Base-by-base conservation (phyloP, 2,888 invertebrate species). In the Arge pagana region DNA sequence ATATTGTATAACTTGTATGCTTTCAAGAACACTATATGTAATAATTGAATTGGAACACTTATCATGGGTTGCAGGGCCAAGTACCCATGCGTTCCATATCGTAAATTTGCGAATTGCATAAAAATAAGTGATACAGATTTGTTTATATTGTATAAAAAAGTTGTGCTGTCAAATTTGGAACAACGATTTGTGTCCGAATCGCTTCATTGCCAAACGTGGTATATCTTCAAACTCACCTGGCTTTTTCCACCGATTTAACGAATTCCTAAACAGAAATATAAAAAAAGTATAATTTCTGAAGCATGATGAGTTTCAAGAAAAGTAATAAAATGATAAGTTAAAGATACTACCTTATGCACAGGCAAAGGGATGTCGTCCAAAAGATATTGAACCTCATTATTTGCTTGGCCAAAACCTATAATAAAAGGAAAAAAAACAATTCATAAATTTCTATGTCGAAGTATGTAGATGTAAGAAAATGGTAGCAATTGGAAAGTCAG, bases 371-470 rank as follows among this genome's bases (percentile, higher is more conserved):
- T 78, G 67, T 83, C 84, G 73, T 85, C 85, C 70, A 84, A 82
- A 73, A 88, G 81, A 76, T 87, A 87, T 72, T 84, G 83, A 61
- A 85, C 79, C 66, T 86, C 85, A 68, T 83, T 85, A 76, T 85
- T 86, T 70, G 80, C 86, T 76, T 86, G 85, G 67, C 88, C 84
- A 71, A 87, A 88, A 61, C 85, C 88, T 85, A 79, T 65, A 81
- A 83, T 50, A n/a, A 35, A 51, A 45, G 28, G 10, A 16, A 31
- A 11, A 33, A 48, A 36, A 54, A 39, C 35, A 18, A 33, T n/a
- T 16, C n/a, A 41, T 49, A 6, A 11, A 16, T 26, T 48, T 39
- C 30, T 33, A 30, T 37, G 21, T 30, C 18, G 16, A 24, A 23
- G 26, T 10, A 16, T 8, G 43, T 43, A 13, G 52, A 39, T n/a